Evolutionary conservation across 2,113 vertebrate genomes (phyloP), one percentile per base, ranked within the genome.

Genomic region (Platycercus adscitus): DNA sequence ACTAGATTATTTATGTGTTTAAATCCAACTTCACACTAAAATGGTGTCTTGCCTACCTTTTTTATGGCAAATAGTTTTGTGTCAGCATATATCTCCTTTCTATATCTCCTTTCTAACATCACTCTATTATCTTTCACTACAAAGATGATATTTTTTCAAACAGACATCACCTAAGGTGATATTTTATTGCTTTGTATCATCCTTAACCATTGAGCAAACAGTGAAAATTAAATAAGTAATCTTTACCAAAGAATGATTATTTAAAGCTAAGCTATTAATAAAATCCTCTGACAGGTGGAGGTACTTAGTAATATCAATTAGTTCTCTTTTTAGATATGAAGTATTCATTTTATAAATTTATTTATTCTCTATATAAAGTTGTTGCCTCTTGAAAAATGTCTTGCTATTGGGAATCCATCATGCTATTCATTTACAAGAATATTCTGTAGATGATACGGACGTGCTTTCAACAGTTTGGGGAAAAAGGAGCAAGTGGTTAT

Each of bases 281-380:
- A 89, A 97, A 95, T 85, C 78, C 66, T 96, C 88, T 95, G 93
- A 72, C 97, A 97, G 97, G 93, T 96, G 97, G 93, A 97, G 53
- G 87, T 70, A 87, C 91, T 87, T 93, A 93, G 93, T 92, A 96
- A 96, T 97, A 97, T 96, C 95, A 97, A 97, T 96, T 71, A 96
- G 92, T 97, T 97, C 77, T 93, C 95, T 81, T 93, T 95, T 97
- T 49, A 93, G 95, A 92, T 85, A 97, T 97, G 96, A 97, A 97
- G 94, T 93, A 97, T 96, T 91, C 93, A 97, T 96, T 97, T 81
- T 93, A 96, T 97, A 98, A 97, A 97, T 97, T 97, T 96, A 97
- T 97, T 98, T 97, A 98, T 98, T 96, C 91, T 96, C 95, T 97
- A 94, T 97, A 95, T 97, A 97, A 97, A 94, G 96, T 98, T 98